Evolutionary conservation across 2,113 vertebrate species (phyloP), one percentile per base, ranked within the genome.

Genomic region (Acrocephalus arundinaceus): DNA sequence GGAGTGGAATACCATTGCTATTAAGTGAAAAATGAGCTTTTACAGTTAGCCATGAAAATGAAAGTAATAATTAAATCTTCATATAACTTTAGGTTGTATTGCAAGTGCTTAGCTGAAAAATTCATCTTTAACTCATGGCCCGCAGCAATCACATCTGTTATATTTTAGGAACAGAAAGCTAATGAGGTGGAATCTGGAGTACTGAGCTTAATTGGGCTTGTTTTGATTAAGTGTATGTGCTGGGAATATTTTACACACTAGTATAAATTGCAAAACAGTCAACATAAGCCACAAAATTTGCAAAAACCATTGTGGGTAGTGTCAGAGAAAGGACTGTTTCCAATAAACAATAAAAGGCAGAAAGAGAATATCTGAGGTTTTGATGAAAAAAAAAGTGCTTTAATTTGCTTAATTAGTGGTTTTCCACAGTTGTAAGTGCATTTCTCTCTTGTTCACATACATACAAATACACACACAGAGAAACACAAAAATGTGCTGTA

Each of bases 171-270:
- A 98, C 96, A 98, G 97, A 97, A 98, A 98, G 97, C 97, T 98
- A 98, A 98, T 98, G 98, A 98, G 97, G 97, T 98, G 97, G 98
- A 98, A 98, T 98, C 96, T 97, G 95, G 97, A 98, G 97, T 98
- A 97, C 97, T 97, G 98, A 98, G 98, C 97, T 98, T 98, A 98
- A 98, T 98, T 98, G 98, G 98, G 97, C 97, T 98, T 98, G 97
- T 98, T 98, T 98, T 98, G 98, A 98, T 98, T 98, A 98, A 98
- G 97, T 97, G 94, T 97, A 98, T 98, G 98, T 98, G 98, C 98
- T 97, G 97, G 97, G 98, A 98, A 98, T 98, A 97, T 98, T 98
- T 97, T 97, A 98, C 96, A 97, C 97, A 96, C 97, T 97, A 96
- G 97, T 94, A 98, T 97, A 98, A 98, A 98, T 96, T 97, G 97